Base-by-base conservation (phyloP, 2,888 invertebrate genomes). In the Trichacis sp. region DNA sequence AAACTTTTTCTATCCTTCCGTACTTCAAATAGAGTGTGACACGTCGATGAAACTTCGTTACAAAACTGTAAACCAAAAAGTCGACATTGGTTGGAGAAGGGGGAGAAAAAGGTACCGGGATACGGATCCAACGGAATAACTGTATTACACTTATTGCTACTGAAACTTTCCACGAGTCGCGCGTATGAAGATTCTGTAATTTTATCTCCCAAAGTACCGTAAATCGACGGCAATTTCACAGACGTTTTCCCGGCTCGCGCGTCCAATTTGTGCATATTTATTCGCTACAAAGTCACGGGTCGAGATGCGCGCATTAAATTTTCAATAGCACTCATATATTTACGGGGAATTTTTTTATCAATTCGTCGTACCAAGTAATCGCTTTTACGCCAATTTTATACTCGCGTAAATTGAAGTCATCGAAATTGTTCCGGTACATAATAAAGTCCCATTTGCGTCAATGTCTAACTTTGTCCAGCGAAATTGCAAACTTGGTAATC, bases 11-110 rank as follows among this genome's bases (percentile, higher is more conserved):
- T 58, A 56, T 62, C 62, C 61, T 64, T 61, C 64, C 68, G 49
- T 63, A 63, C 63, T 68, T 60, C 59, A 68, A 65, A 30, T 62
- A 54, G 68, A 68, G 56, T 68, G 65, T 63, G 64, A 68, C 64
- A 65, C 51, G 51, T 62, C 40, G 52, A 54, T 51, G 50, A 64
- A 45, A 63, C 40, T 6, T 33, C n/a, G n/a, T 9, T 33, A 47
- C n/a, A 2, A 6, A 33, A 33, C n/a, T 2, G n/a, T 11, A 33
- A 11, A 33, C 33, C 33, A 33, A 33, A 33, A 33, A 33, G n/a
- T n/a, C n/a, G 33, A 2, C 2, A 33, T 33, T 33, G n/a, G n/a
- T n/a, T n/a, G n/a, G n/a, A n/a, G n/a, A n/a, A n/a, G n/a, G n/a
- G n/a, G n/a, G n/a, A n/a, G n/a, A n/a, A n/a, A n/a, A n/a, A n/a